A percentile compares a stretch with the other conserved stretches of the same genome.
Evolutionary conservation across 1,140 invertebrate genomes (phyloP).

Genomic region (Aethina tumida): DNA sequence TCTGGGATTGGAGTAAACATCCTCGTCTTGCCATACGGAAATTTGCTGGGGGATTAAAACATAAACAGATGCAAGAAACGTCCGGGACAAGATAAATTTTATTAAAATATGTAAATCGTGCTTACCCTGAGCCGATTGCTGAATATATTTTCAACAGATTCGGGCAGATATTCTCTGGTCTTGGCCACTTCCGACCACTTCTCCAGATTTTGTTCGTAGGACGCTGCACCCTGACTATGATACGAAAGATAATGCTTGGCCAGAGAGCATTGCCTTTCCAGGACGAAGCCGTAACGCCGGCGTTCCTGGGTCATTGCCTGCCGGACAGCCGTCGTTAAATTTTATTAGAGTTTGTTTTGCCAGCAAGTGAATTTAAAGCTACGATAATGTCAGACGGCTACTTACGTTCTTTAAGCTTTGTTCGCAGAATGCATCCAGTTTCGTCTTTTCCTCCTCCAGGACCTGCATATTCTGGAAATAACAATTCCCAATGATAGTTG

Average conservation of each 20-base stretch:
- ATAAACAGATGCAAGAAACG: too few species aligned
- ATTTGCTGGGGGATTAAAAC: slow-evolving; percentile 49
- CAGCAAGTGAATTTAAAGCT: not conserved
- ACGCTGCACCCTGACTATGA: slow-evolving; percentile 64
- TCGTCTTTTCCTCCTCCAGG: slow-evolving; percentile 81
- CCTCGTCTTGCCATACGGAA: slow-evolving; percentile 67
- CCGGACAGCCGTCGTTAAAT: not conserved
- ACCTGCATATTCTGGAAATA: slow-evolving; percentile 73
- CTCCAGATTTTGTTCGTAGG: slow-evolving; percentile 71
- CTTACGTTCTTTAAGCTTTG: slow-evolving; percentile 85
- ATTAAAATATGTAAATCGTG: too few species aligned
- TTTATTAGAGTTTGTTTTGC: not conserved
- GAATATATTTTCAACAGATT: slow-evolving; percentile 70
- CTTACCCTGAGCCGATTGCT: slow-evolving; percentile 60
- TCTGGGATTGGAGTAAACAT: slow-evolving; percentile 55
- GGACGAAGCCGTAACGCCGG: slow-evolving; percentile 83
- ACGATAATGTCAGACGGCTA: slow-evolving; percentile 17
- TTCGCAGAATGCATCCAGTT: slow-evolving; percentile 81
- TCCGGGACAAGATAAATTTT: too few species aligned
- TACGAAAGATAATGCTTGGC: slow-evolving; percentile 87
- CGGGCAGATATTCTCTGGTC: slow-evolving; percentile 72
- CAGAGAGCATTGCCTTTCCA: slow-evolving; percentile 82
- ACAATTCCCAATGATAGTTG: too few species aligned
- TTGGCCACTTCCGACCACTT: slow-evolving; percentile 82
- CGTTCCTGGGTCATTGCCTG: slow-evolving; percentile 91